These are phyloP conservation scores for Liodrosophila aerea DNA, from an alignment of 2,888 invertebrate species.

Conservation along the genomic window DNA sequence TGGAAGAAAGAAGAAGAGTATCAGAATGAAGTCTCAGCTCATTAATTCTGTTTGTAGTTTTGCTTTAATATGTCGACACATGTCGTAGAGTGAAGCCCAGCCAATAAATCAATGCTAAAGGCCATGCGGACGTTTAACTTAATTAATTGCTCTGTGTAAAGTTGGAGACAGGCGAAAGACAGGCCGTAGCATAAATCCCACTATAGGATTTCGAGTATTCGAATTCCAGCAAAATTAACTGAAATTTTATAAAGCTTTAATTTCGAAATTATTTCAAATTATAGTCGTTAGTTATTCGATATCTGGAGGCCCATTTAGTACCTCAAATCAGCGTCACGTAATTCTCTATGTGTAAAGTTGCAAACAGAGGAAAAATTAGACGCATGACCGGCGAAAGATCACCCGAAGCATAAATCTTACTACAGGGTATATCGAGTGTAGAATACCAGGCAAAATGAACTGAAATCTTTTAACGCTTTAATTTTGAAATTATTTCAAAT, in stretches of 20 bases:
- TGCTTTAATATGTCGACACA: conserved; percentile 40
- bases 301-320: conserved; percentile 21
- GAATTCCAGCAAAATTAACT: too few species aligned
- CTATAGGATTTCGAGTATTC: too few species aligned
- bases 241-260: background rate
- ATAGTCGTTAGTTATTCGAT: background rate
- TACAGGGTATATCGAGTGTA: too few species aligned
- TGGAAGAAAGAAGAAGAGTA: conserved; percentile 15
- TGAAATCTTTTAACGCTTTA: background rate
- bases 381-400: too few species aligned
- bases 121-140: conserved; percentile 56
- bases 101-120: conserved; percentile 69
- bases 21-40: conserved; percentile 20
- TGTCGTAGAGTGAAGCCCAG: conserved; percentile 43
- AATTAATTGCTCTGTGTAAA: conserved; percentile 61
- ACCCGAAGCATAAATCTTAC: too few species aligned
- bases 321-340: conserved; percentile 32
- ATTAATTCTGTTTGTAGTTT: conserved; percentile 26
- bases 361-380: too few species aligned
- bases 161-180: conserved; percentile 9
- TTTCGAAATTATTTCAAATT: conserved; percentile 1
- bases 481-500: conserved; percentile 1
- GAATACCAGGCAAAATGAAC: too few species aligned
- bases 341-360: too few species aligned
- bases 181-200: background rate